These are phyloP conservation scores for Meteorus colon DNA, from an alignment of 2,888 invertebrate genomes.

Conservation along the genomic window DNA sequence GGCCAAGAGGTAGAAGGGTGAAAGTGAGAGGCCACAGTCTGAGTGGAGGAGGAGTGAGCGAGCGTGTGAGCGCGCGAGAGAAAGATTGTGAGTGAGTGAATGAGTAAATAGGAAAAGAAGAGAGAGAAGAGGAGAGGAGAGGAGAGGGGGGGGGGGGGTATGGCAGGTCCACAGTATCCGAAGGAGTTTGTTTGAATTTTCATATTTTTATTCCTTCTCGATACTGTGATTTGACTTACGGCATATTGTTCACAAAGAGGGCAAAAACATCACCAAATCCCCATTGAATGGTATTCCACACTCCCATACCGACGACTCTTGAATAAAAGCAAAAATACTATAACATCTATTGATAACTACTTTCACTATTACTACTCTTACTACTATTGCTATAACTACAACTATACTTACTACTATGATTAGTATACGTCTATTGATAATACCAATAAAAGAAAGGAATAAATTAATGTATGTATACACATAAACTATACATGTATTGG, in stretches of 20 bases:
- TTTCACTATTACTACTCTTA: slow-evolving; percentile 32
- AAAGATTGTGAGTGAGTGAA: neutral
- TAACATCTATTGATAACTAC: slow-evolving; percentile 26
- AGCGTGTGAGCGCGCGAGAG: neutral
- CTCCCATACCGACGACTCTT: slow-evolving; percentile 17
- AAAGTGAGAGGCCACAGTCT: too few relatives aligned
- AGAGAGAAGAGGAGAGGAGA: neutral
- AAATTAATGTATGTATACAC: slow-evolving; percentile 32
- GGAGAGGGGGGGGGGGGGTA: neutral
- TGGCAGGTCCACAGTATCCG: neutral
- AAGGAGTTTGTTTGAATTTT: neutral
- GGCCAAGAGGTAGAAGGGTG: too few relatives aligned
- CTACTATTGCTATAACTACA: slow-evolving; percentile 43
- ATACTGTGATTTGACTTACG: neutral
- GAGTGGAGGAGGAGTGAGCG: neutral
- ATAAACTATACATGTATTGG: slow-evolving; percentile 23
- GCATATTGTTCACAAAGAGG: neutral
- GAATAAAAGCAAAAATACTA: slow-evolving; percentile 36
- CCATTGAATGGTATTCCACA: neutral
- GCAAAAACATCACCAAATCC: neutral
- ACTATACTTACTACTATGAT: slow-evolving; percentile 54
- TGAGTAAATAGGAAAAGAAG: neutral
- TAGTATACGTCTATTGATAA: slow-evolving; percentile 45
- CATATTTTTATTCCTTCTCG: neutral
- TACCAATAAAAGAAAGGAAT: slow-evolving; percentile 28